Conservation (phyloP, 2,888 invertebrate species). For the Pseudococcus longispinus region DNA sequence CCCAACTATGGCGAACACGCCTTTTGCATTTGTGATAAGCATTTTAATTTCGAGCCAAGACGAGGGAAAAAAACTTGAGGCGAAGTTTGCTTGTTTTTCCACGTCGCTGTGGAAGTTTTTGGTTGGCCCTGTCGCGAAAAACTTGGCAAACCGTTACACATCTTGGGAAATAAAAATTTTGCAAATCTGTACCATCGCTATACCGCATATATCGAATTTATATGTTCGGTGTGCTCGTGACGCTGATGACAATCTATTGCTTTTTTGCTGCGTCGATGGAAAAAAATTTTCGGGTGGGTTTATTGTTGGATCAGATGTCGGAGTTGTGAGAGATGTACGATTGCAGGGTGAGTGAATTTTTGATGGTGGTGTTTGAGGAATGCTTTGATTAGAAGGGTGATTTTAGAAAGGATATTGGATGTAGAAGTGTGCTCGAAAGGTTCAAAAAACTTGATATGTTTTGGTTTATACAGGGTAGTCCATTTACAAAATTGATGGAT, state of each 20-base stretch:
- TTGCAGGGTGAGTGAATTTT: neutral
- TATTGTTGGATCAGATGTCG: neutral
- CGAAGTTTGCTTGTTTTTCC: neutral
- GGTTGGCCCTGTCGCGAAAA: neutral
- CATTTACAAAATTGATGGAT: too few species aligned
- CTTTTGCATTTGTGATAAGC: conserved; percentile 43
- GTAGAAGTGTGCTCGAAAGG: neutral
- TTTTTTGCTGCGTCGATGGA: neutral
- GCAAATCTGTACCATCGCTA: too few species aligned
- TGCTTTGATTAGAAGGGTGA: neutral
- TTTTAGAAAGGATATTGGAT: neutral
- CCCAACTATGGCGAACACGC: conserved; percentile 5
- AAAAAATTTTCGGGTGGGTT: neutral
- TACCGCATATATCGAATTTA: neutral
- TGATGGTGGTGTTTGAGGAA: neutral
- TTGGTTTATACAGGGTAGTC: too few species aligned
- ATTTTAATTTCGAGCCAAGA: neutral
- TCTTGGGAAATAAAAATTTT: conserved; percentile 15
- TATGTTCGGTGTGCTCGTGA: neutral
- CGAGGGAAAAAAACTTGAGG: neutral
- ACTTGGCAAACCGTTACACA: neutral
- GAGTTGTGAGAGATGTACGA: neutral
- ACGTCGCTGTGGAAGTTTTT: neutral
- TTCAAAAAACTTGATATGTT: neutral
- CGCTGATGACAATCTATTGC: neutral